These are phyloP conservation scores for Noctua pronuba DNA, from an alignment of 2,888 invertebrate species.

Conservation along the genomic window DNA sequence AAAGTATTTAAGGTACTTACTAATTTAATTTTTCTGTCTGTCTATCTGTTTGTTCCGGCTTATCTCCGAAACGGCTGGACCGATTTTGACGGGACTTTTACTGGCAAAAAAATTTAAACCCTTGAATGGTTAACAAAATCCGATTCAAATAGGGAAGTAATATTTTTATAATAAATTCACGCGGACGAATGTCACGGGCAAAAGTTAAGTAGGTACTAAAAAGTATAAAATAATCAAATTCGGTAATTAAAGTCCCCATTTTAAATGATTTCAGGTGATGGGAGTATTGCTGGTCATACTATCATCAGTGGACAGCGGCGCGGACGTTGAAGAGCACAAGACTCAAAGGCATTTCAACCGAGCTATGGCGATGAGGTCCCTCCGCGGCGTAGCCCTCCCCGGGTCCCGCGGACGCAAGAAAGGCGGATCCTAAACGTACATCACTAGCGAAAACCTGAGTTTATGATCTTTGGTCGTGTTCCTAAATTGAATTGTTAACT, in stretches of 20 bases:
- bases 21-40: too few relatives aligned
- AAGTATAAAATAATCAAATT: neutral
- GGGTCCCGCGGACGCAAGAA: slow-evolving; percentile 85
- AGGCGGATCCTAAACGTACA: slow-evolving; percentile 80
- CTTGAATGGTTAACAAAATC: too few relatives aligned
- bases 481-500: slow-evolving; percentile 64
- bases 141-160: too few relatives aligned
- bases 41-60: too few relatives aligned
- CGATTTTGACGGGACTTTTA: too few relatives aligned
- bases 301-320: slow-evolving; percentile 92
- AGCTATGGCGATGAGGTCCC: slow-evolving; percentile 96
- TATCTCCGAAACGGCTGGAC: too few relatives aligned
- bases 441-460: slow-evolving; percentile 66
- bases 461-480: slow-evolving; percentile 69
- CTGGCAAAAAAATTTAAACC: too few relatives aligned
- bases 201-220: too few relatives aligned
- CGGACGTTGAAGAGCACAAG: slow-evolving; percentile 91
- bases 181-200: too few relatives aligned
- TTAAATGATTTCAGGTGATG: slow-evolving; percentile 90
- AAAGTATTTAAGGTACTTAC: too few relatives aligned
- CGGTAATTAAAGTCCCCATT: neutral
- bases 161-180: too few relatives aligned
- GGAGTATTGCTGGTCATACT: slow-evolving; percentile 96
- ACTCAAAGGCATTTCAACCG: slow-evolving; percentile 96
- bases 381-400: slow-evolving; percentile 90